Percentiles rank a stretch among this genome's conserved stretches.
Evolutionary conservation across 2,888 invertebrate genomes (phyloP).

Genomic region (Urechis unicinctus): DNA sequence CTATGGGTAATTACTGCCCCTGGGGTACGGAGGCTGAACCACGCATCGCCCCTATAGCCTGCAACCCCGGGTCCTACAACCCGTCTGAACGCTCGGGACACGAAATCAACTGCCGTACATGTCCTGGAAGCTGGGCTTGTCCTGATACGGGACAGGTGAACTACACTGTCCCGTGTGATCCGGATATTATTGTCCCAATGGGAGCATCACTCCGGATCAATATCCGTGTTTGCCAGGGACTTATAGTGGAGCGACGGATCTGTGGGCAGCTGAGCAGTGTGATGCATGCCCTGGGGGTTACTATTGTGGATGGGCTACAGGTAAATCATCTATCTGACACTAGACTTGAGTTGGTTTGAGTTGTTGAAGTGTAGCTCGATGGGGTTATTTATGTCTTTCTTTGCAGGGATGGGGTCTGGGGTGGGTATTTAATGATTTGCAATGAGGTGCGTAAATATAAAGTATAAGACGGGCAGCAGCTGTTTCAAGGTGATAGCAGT

Average conservation of each 20-base stretch:
- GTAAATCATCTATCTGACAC: slow-evolving; percentile 13
- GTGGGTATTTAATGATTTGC: too few species aligned
- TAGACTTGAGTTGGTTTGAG: background rate
- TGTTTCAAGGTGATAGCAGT: too few species aligned
- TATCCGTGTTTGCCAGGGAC: slow-evolving; percentile 43
- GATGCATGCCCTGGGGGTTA: slow-evolving; percentile 37
- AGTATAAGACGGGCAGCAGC: too few species aligned
- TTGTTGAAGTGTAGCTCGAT: background rate
- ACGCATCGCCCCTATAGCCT: slow-evolving; percentile 31
- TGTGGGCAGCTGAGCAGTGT: slow-evolving; percentile 40
- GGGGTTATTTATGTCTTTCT: too few species aligned
- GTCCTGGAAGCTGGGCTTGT: slow-evolving; percentile 40
- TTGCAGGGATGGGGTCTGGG: too few species aligned
- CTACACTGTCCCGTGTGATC: slow-evolving; percentile 30
- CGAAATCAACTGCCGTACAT: slow-evolving; percentile 37
- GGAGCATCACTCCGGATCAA: slow-evolving; percentile 34
- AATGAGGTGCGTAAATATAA: too few species aligned
- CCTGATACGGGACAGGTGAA: slow-evolving; percentile 32
- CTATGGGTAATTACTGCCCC: slow-evolving; percentile 41
- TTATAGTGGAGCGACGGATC: slow-evolving; percentile 30
- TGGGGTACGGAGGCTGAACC: slow-evolving; percentile 33
- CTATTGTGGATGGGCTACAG: slow-evolving; percentile 37
- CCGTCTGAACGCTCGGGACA: slow-evolving; percentile 30
- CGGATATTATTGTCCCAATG: slow-evolving; percentile 44
- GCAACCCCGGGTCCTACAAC: slow-evolving; percentile 41